Evolutionary conservation across 2,797 vertebrate species (phyloP), one percentile per base, ranked within the genome.

Genomic region (Cyclura pinguis): DNA sequence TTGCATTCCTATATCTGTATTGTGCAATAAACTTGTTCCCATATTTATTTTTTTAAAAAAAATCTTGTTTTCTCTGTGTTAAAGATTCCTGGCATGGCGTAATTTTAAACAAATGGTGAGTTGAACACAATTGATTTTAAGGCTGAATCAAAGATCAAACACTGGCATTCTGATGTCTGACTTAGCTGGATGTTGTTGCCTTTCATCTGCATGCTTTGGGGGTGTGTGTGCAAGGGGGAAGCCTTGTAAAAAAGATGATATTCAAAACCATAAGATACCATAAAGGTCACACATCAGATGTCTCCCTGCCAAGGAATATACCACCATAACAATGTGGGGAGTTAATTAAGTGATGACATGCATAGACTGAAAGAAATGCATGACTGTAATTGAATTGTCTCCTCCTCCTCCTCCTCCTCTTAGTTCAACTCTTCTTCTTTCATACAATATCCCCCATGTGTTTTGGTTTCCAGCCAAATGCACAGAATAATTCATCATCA

Each of bases 81-180:
- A 81, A 85, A 85, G 22, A 62, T 82, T 35, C 13, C 5, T 0
- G 0, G 32, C 18, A 80, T 29, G 89, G 76, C 67, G 55, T 14
- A 0, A 14, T 81, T 88, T 86, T 55, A 85, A 42, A 47, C 42
- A 89, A 92, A 91, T 22, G 77, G 24, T 69, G 32, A 93, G 38
- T 62, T 88, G 89, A 86, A 12, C 50, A 2, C 90, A 88, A 32
- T 7, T 93, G 88, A 90, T 22, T 1, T 86, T 92, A 87, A n/a
- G 47, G 73, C 80, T 91, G 89, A 95, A 93, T 89, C 1, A 76
- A 84, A 16, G 9, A 72, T 81, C 35, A 91, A 90, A 88, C 87
- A 78, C 80, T 57, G 92, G 32, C 8, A 0, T 92, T 78, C 20
- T 0, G 0, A 8, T 73, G 42, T 14, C 4, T 80, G 0, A 47